Conservation (phyloP, 2,888 invertebrate species). For the Philereme transversata region DNA sequence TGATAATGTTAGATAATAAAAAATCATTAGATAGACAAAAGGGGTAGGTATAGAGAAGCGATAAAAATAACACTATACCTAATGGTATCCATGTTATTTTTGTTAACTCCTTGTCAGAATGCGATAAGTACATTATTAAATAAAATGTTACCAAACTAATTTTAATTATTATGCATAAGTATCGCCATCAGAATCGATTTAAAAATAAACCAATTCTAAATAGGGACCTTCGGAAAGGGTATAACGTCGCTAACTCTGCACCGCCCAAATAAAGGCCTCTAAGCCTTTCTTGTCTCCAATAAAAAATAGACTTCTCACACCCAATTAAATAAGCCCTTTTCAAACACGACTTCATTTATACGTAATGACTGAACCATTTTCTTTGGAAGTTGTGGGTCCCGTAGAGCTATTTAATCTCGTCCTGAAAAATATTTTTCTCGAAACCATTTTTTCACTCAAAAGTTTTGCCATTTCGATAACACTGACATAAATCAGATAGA, state of each 20-base stretch:
- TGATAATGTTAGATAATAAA: too few species aligned
- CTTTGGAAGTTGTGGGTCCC: slow-evolving; percentile 36
- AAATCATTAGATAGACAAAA: too few species aligned
- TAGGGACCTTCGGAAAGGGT: too few species aligned
- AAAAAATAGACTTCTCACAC: slow-evolving; percentile 27
- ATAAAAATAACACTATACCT: too few species aligned
- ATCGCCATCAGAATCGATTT: background rate
- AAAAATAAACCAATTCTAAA: too few species aligned
- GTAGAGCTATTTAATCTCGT: slow-evolving; percentile 43
- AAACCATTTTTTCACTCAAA: slow-evolving; percentile 39
- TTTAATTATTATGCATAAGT: too few species aligned
- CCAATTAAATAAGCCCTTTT: slow-evolving; percentile 32
- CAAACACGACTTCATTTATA: slow-evolving; percentile 38
- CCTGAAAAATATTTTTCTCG: slow-evolving; percentile 43
- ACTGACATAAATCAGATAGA: slow-evolving; percentile 45
- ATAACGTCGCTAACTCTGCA: background rate
- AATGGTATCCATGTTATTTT: too few species aligned
- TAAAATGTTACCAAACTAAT: too few species aligned
- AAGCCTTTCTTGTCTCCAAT: slow-evolving; percentile 18
- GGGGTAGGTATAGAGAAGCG: too few species aligned
- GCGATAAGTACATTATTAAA: too few species aligned
- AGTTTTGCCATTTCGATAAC: slow-evolving; percentile 43
- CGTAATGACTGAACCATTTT: slow-evolving; percentile 39
- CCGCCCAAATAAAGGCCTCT: slow-evolving; percentile 7
- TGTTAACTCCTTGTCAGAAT: too few species aligned